phyloP scores from a whole-genome alignment of 2,797 vertebrate species.

The Sciurus vulgaris region DNA sequence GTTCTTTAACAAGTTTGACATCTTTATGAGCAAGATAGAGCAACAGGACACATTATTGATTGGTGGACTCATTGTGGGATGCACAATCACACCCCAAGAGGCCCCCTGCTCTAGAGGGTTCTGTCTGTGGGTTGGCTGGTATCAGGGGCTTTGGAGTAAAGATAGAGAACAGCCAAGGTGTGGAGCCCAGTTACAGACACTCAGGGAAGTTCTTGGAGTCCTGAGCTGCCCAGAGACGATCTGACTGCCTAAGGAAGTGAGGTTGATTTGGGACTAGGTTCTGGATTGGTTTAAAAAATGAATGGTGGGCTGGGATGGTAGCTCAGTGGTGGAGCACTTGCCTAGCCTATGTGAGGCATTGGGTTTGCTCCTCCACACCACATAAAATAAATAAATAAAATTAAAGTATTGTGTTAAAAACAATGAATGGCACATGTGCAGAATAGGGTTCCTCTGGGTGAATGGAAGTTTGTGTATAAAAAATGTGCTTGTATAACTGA shows the following conservation, averaged over 20 bases:
- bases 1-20: background rate
- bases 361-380: too few relatives aligned
- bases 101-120: background rate
- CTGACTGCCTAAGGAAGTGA: background rate
- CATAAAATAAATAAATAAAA: too few relatives aligned
- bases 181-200: background rate
- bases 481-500: background rate
- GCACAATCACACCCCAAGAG: background rate
- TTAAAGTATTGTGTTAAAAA: too few relatives aligned
- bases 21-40: background rate
- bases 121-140: background rate
- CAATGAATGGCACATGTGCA: background rate
- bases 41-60: background rate
- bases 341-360: too few relatives aligned
- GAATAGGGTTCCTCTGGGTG: background rate
- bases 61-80: background rate
- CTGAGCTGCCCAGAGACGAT: background rate
- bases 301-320: too few relatives aligned
- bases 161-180: rapidly evolving
- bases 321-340: too few relatives aligned
- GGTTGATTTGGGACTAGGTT: background rate
- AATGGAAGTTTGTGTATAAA: background rate
- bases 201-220: background rate
- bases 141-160: background rate
- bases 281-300: background rate